Evolutionary conservation across 1,140 invertebrate species (phyloP), one percentile per base, ranked within the genome.

Genomic region (Neodiprion virginianus): DNA sequence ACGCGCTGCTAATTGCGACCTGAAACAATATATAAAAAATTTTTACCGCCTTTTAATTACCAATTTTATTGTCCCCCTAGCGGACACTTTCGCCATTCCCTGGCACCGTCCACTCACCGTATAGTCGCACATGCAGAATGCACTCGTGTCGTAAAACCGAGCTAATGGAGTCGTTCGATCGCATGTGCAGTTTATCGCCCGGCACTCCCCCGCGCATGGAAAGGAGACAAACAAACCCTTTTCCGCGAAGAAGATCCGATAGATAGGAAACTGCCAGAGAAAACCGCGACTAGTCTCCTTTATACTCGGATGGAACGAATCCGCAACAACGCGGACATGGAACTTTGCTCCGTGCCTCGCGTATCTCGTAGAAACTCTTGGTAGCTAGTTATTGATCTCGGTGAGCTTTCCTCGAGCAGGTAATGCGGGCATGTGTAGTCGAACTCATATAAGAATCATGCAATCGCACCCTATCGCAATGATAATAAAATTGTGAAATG

Each of bases 31-130:
- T 61, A 61, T 61, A 61, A 61, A 61, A 61, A 40, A 3, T 61
- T 61, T 61, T 61, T 61, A 61, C 53, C 53, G n/a, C 53, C 11
- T 61, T 61, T 61, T 61, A 61, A 61, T 61, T 61, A 61, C 53
- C 53, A 17, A 61, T 61, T 61, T 61, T 61, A 61, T 61, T 61
- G 53, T 61, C 53, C 11, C 53, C 53, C 53, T 61, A 40, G 53
- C 53, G n/a, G 11, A 61, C 53, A 61, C n/a, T 61, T 17, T 61
- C 53, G 53, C 53, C 11, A 61, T 61, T 61, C 3, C n/a, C 5
- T 17, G 53, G n/a, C 53, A 12, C n/a, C 53, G 53, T 61, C 53
- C 53, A 40, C 28, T 40, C 28, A 40, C 28, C 28, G 28, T 40
- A 40, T 40, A 40, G 28, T 40, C 28, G 28, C n/a, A 17, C 8